Percentiles rank a stretch among this genome's conserved stretches.
phyloP scores from a whole-genome alignment of 2,113 vertebrate genomes.

The Ophthalmotilapia sp. region DNA sequence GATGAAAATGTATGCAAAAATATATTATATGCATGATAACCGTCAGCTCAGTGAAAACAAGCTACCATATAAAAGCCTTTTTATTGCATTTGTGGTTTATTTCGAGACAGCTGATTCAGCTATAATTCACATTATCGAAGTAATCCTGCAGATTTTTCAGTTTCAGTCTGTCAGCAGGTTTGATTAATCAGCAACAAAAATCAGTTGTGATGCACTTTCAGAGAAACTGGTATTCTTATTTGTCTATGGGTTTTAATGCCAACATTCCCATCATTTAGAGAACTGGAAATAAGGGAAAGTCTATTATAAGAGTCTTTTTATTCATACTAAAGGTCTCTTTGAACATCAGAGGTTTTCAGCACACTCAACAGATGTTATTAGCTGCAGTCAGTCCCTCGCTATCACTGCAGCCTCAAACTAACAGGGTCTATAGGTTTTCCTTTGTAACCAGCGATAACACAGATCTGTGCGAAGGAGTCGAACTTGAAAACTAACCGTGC shows the following conservation, averaged over 20 bases:
- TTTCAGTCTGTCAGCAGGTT: not conserved
- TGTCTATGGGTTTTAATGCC: not conserved
- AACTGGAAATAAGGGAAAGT: not conserved
- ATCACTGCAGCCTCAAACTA: not conserved
- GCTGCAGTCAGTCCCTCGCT: not conserved
- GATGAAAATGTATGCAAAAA: not conserved
- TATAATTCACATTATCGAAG: not conserved
- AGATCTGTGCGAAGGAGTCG: not conserved
- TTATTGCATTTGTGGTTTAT: not conserved
- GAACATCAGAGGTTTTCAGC: not conserved
- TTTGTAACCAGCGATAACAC: not conserved
- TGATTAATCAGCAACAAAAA: not conserved
- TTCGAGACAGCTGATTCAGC: not conserved
- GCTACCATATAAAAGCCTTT: not conserved
- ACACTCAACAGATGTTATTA: rapidly evolving
- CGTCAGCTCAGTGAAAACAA: not conserved
- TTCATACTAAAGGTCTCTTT: not conserved
- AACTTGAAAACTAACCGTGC: not conserved
- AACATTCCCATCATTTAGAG: not conserved
- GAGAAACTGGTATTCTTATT: not conserved
- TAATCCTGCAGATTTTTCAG: not conserved
- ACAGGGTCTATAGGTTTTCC: not conserved
- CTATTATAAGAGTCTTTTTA: not conserved
- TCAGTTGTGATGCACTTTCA: not conserved
- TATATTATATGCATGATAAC: not conserved